Evolutionary conservation across 2,888 invertebrate genomes (phyloP).

Genomic region (Portevinia maculata): DNA sequence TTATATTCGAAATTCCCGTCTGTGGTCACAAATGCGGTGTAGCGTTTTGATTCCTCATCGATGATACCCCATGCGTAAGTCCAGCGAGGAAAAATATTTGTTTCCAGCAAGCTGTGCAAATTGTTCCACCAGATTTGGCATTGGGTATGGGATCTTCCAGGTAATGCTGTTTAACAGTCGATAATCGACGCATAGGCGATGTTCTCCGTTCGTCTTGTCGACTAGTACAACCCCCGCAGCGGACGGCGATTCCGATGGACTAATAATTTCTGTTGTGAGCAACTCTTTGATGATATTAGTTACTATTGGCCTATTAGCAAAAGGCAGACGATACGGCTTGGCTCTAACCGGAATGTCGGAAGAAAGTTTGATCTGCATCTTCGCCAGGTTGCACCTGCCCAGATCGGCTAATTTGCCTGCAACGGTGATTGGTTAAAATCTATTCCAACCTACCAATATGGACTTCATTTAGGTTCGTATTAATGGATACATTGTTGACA

Average conservation of each 20-base stretch:
- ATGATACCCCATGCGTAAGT: slow-evolving; percentile 63
- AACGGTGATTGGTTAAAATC: slow-evolving; percentile 13
- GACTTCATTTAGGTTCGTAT: background rate
- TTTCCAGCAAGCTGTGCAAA: slow-evolving; percentile 58
- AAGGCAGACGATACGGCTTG: slow-evolving; percentile 68
- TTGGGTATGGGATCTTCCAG: slow-evolving; percentile 36
- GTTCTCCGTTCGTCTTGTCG: slow-evolving; percentile 72
- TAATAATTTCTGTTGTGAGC: slow-evolving; percentile 42
- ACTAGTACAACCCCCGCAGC: slow-evolving; percentile 63
- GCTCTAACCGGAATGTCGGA: slow-evolving; percentile 20
- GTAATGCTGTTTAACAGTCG: slow-evolving; percentile 28
- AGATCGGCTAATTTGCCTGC: slow-evolving; percentile 14
- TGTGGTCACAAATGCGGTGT: slow-evolving; percentile 57
- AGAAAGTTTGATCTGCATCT: slow-evolving; percentile 57
- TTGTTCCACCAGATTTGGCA: slow-evolving; percentile 71
- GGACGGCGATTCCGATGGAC: slow-evolving; percentile 60
- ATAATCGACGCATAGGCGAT: slow-evolving; percentile 59
- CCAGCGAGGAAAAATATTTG: slow-evolving; percentile 49
- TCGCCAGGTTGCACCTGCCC: slow-evolving; percentile 50
- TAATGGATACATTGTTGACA: no score
- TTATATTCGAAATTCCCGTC: slow-evolving; percentile 26
- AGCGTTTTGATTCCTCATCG: slow-evolving; percentile 59
- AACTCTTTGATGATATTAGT: slow-evolving; percentile 57
- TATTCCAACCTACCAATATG: slow-evolving; percentile 1
- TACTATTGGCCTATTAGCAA: no score